Base-by-base conservation (phyloP, 1,140 invertebrate genomes). In the Euura lappo region DNA sequence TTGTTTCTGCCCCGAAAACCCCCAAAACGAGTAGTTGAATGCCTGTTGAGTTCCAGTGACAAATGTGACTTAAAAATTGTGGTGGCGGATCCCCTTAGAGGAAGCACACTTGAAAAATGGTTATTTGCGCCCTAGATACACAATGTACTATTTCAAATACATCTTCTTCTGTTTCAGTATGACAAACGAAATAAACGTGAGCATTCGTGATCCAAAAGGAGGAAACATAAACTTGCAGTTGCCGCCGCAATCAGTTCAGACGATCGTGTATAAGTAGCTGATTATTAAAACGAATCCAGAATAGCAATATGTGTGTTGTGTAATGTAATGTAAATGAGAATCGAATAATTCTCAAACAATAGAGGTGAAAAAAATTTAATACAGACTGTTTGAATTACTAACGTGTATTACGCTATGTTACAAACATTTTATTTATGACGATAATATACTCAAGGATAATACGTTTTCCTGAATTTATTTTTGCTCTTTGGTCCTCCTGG, bases 391-490 rank as follows among this genome's bases (percentile, higher is more conserved):
- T 28, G 28, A 28, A 28, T 28, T 28, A 28, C 28, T 28, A 28
- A 28, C 28, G 28, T 28, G 28, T 28, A 28, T 28, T 28, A 28
- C 28, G 28, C 28, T 28, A 28, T 28, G 28, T 28, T 28, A 28
- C 28, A 28, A 28, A 28, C 28, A 28, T 28, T 28, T 28, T 28
- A 28, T 28, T 28, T 28, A 28, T 28, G 28, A 28, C 28, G 28
- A 28, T 28, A 28, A 28, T 28, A 28, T 28, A 28, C 45, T 82
- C 83, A 86, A 47, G 92, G 92, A 79, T 93, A 93, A 80, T 90
- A 93, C 2, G 87, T 91, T 66, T 88, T 89, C 75, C 88, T 89
- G 77, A 83, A 92, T 79, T 90, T 91, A 4, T 75, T 72, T 76
- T 85, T 91, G 76, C 87, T 86, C 73, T 86, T 92, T 5, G 90